phyloP scores from a whole-genome alignment of 2,797 vertebrate genomes.

The Synanceia verrucosa region DNA sequence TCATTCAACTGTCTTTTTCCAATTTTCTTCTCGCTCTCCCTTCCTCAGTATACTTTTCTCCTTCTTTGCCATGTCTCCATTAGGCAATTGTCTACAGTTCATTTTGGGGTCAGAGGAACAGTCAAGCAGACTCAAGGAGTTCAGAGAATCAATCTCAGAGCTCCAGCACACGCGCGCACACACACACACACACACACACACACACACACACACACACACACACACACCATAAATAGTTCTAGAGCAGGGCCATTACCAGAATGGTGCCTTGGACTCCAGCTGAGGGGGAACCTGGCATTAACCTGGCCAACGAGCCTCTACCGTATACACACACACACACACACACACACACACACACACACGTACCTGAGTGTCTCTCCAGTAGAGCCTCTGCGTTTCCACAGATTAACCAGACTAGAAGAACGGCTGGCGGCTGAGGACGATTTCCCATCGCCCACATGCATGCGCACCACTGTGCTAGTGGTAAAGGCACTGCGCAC shows the following conservation, averaged over 20 bases:
- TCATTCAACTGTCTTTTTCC: conserved; percentile 1
- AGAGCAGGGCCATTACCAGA: conserved; percentile 57
- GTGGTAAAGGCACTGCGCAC: conserved; percentile 99
- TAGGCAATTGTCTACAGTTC: conserved; percentile 69
- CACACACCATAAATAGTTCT: conserved; percentile 40
- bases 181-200: conserved; percentile 17
- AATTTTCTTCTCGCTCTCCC: conserved; percentile 5
- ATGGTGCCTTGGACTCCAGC: conserved; percentile 52
- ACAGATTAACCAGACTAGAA: conserved; percentile 95
- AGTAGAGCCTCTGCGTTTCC: conserved; percentile 94
- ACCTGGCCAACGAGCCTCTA: conserved; percentile 46
- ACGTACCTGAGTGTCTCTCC: conserved; percentile 94
- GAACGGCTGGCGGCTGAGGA: conserved; percentile 95
- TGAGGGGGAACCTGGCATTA: conserved; percentile 56
- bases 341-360: conserved; percentile 18
- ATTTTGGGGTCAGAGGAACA: conserved; percentile 65
- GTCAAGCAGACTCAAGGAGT: conserved; percentile 48
- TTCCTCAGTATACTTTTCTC: conserved; percentile 20
- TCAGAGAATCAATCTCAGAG: conserved; percentile 62
- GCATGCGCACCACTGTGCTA: conserved; percentile 97
- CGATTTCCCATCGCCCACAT: conserved; percentile 95
- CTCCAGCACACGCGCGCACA: conserved; percentile 17
- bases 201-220: conserved; percentile 24
- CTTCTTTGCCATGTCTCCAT: conserved; percentile 46
- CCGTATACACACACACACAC: conserved; percentile 14